Evolutionary conservation across 2,113 vertebrate genomes (phyloP).

Genomic region (Eleginops maclovinus): DNA sequence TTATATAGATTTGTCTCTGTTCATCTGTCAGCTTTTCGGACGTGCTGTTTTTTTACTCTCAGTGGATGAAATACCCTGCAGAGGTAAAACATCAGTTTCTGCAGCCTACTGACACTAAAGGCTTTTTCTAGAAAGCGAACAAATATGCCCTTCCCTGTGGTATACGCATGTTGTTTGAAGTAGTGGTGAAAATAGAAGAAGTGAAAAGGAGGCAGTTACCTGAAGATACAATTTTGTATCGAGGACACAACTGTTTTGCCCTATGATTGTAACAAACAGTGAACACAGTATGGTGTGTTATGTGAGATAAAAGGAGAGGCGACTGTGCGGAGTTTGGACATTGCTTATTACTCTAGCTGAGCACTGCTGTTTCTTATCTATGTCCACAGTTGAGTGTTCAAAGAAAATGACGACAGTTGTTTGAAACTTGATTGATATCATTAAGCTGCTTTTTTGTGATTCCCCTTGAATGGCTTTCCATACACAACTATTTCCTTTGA

Average conservation of each 20-base stretch:
- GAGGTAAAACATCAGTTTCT: slow-evolving; percentile 53
- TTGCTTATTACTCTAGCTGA: slow-evolving; percentile 49
- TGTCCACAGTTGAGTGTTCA: slow-evolving; percentile 1
- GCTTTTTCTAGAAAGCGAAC: slow-evolving; percentile 59
- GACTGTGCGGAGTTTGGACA: slow-evolving; percentile 24
- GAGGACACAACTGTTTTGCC: slow-evolving; percentile 36
- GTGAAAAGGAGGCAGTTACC: slow-evolving; percentile 53
- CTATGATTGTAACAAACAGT: slow-evolving; percentile 19
- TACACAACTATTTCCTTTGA: not conserved
- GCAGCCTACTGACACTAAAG: slow-evolving; percentile 31
- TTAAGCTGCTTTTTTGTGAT: slow-evolving; percentile 8
- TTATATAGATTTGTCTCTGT: slow-evolving; percentile 82
- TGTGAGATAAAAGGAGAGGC: slow-evolving; percentile 49
- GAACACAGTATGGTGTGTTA: slow-evolving; percentile 23
- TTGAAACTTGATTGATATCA: slow-evolving; percentile 8
- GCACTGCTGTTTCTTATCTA: slow-evolving; percentile 22
- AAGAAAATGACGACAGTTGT: slow-evolving; percentile 16
- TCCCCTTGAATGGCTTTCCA: not conserved
- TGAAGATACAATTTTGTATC: slow-evolving; percentile 38
- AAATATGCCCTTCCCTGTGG: slow-evolving; percentile 55
- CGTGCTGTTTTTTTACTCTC: slow-evolving; percentile 32
- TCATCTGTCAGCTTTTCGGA: slow-evolving; percentile 64
- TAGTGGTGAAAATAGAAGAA: slow-evolving; percentile 43
- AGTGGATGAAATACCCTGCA: slow-evolving; percentile 35
- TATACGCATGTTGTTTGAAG: slow-evolving; percentile 56